phyloP scores from a whole-genome alignment of 1,140 invertebrate genomes.

The Cataglyphis hispanica region DNA sequence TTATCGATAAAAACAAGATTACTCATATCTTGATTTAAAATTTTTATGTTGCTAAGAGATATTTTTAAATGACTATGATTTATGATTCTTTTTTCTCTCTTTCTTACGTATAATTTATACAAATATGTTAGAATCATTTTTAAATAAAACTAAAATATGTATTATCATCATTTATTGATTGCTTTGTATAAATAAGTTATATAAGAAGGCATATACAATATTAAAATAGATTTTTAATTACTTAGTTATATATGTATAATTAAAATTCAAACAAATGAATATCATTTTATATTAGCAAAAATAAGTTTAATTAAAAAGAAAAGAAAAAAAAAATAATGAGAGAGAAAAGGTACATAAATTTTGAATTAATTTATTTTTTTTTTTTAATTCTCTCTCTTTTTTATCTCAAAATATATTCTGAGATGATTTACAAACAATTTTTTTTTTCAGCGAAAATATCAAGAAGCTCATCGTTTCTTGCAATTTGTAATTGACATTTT shows the following conservation, averaged over 20 bases:
- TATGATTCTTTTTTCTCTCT: not conserved
- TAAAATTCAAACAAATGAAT: not conserved
- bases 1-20: not conserved
- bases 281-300: not conserved
- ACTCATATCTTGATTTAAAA: slow-evolving; percentile 7
- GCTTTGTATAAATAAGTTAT: not conserved
- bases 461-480: not conserved
- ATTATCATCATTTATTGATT: not conserved
- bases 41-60: not conserved
- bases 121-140: not conserved
- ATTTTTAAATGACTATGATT: not conserved
- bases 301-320: not conserved
- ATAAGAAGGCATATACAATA: no score
- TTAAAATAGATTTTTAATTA: no score
- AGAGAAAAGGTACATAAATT: not conserved
- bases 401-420: no score
- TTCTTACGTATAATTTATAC: not conserved
- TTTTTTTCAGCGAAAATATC: not conserved
- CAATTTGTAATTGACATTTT: not conserved
- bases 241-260: not conserved
- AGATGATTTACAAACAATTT: not conserved
- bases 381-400: not conserved
- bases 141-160: not conserved
- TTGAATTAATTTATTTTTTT: not conserved
- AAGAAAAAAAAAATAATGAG: not conserved